Conservation (phyloP, 2,888 invertebrate genomes). For the Chloromyia formosa region DNA sequence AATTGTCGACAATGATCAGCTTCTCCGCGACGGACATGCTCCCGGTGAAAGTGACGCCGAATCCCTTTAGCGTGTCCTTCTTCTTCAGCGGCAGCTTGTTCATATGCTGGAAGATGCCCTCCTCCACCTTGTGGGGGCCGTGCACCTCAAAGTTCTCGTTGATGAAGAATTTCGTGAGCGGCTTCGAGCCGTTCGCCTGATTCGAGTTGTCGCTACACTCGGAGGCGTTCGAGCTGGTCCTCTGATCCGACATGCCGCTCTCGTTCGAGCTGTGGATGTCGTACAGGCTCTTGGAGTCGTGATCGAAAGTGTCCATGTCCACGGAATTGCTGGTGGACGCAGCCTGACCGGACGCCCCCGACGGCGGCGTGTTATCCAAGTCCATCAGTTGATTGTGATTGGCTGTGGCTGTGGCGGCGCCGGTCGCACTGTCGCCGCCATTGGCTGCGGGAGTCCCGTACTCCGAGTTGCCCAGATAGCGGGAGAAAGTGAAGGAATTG, state of each 20-base stretch:
- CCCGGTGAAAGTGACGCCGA: constrained; percentile 63
- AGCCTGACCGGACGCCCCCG: constrained; percentile 58
- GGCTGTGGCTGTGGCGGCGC: neutral
- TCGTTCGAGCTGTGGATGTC: constrained; percentile 60
- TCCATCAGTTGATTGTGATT: constrained; percentile 33
- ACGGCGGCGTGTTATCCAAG: constrained; percentile 53
- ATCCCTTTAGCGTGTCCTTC: constrained; percentile 62
- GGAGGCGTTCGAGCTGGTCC: constrained; percentile 62
- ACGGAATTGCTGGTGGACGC: constrained; percentile 57
- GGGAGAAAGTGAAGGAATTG: constrained; percentile 33
- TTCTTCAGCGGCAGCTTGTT: constrained; percentile 62
- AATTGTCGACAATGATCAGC: constrained; percentile 64
- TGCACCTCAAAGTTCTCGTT: constrained; percentile 63
- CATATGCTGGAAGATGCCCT: constrained; percentile 64
- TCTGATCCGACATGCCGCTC: constrained; percentile 38
- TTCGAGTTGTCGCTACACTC: constrained; percentile 44
- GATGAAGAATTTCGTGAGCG: constrained; percentile 60
- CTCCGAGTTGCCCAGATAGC: constrained; percentile 8
- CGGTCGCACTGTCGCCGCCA: neutral
- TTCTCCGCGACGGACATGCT: constrained; percentile 63
- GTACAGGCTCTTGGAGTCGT: constrained; percentile 62
- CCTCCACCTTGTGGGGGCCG: constrained; percentile 63
- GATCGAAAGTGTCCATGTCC: constrained; percentile 60
- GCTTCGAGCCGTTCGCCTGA: constrained; percentile 52
- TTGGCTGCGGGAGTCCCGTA: neutral